These are phyloP conservation scores for Beroe forskalii DNA, from an alignment of 37 sponge, comb jelly and placozoan genomes.

Conservation along the genomic window DNA sequence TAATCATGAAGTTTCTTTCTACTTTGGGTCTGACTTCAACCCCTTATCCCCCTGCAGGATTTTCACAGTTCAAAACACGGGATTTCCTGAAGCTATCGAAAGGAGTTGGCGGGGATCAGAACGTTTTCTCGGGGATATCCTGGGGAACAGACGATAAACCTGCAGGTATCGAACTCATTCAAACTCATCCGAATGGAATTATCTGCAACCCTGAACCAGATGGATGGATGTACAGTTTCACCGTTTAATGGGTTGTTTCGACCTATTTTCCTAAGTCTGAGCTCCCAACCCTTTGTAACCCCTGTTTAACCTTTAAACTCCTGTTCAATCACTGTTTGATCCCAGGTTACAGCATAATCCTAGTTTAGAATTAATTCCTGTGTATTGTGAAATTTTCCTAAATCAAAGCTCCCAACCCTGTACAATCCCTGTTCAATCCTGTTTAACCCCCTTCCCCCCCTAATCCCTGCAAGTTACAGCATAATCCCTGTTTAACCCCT, in stretches of 20 bases:
- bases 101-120: slow-evolving; percentile 32
- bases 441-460: neutral
- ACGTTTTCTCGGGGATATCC: slow-evolving; percentile 15
- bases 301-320: neutral
- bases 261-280: too few species aligned
- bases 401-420: neutral
- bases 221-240: too few species aligned
- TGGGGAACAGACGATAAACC: neutral
- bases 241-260: too few species aligned
- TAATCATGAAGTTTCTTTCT: neutral
- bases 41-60: neutral
- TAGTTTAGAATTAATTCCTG: too few species aligned
- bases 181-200: too few species aligned
- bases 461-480: too few species aligned
- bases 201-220: too few species aligned
- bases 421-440: neutral
- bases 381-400: too few species aligned
- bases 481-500: too few species aligned
- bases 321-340: too few species aligned
- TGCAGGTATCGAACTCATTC: neutral
- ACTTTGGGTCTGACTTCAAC: too few species aligned
- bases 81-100: neutral
- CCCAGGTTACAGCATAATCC: slow-evolving; percentile 41
- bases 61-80: neutral
- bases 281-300: neutral